Evolutionary conservation across 2,888 invertebrate species (phyloP).

Genomic region (Drosophila antonietae): DNA sequence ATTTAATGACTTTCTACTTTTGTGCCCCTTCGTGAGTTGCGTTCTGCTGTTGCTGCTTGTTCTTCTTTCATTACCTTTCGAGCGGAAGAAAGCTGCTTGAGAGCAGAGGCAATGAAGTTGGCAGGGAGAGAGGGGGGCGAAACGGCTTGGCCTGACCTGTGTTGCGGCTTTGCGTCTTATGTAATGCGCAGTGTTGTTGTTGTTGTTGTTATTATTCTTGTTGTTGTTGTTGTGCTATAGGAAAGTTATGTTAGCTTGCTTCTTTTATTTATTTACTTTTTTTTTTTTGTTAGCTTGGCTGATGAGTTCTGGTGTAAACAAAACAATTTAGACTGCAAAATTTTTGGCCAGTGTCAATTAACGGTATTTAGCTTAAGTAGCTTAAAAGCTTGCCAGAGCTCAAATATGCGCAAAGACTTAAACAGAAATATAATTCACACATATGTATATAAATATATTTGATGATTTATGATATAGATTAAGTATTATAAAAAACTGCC

Average conservation of each 20-base stretch:
- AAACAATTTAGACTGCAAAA: constrained; percentile 47
- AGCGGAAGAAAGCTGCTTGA: constrained; percentile 32
- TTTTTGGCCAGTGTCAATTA: constrained; percentile 42
- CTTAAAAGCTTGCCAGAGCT: constrained; percentile 15
- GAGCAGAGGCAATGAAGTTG: not conserved
- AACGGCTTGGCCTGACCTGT: constrained; percentile 1
- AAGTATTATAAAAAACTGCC: not conserved
- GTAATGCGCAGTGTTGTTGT: constrained; percentile 28
- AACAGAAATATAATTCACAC: not conserved
- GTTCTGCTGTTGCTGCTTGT: constrained; percentile 16
- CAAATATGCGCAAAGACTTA: not conserved
- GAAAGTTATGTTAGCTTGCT: constrained; percentile 16
- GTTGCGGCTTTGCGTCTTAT: constrained; percentile 21
- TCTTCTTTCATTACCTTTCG: constrained; percentile 14
- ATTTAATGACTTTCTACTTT: constrained; percentile 76
- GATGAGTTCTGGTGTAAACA: constrained; percentile 57
- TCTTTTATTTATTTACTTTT: constrained; percentile 1
- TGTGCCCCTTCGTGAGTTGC: constrained; percentile 15
- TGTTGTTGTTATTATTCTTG: not conserved
- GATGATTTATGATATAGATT: not conserved
- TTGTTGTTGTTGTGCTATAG: constrained; percentile 10
- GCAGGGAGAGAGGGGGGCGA: not conserved
- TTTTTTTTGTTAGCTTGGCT: constrained; percentile 10
- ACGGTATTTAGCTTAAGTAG: constrained; percentile 61
- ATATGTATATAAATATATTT: not conserved